These are phyloP conservation scores for Eupithecia dodoneata DNA, from an alignment of 2,888 invertebrate genomes.

Conservation along the genomic window DNA sequence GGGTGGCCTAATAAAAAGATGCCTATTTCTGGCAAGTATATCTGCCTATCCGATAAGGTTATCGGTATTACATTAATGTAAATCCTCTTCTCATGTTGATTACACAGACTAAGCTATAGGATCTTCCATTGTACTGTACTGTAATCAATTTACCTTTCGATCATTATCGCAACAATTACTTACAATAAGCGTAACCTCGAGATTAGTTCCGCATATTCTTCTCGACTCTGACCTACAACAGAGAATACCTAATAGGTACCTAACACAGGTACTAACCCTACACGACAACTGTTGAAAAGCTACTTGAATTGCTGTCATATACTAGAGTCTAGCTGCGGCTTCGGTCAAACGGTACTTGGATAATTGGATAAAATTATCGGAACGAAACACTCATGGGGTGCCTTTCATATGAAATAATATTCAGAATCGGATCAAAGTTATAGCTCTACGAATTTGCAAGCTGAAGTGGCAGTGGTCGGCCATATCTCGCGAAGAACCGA, in stretches of 20 bases:
- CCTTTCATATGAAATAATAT: too few relatives aligned
- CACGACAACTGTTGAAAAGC: slow-evolving; percentile 24
- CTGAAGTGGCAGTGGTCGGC: too few relatives aligned
- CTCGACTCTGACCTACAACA: slow-evolving; percentile 27
- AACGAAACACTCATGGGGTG: too few relatives aligned
- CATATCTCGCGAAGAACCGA: too few relatives aligned
- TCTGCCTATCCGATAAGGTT: not conserved
- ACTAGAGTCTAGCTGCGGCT: not conserved
- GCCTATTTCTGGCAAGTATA: not conserved
- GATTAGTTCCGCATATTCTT: slow-evolving; percentile 64
- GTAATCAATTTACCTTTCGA: slow-evolving; percentile 65
- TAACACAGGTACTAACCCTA: slow-evolving; percentile 34
- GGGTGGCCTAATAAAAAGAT: not conserved
- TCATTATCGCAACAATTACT: slow-evolving; percentile 63
- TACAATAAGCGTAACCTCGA: slow-evolving; percentile 62
- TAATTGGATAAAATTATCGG: too few relatives aligned
- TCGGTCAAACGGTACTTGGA: too few relatives aligned
- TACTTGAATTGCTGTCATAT: not conserved
- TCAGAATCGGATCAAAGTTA: too few relatives aligned
- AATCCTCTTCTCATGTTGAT: slow-evolving; percentile 6
- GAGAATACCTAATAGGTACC: not conserved
- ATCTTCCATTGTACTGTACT: slow-evolving; percentile 32
- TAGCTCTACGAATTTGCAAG: too few relatives aligned
- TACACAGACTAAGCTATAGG: slow-evolving; percentile 13
- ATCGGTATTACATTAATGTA: slow-evolving; percentile 1